Evolutionary conservation across 2,113 vertebrate genomes (phyloP), one percentile per base, ranked within the genome.

Genomic region (Pseudonaja textilis): DNA sequence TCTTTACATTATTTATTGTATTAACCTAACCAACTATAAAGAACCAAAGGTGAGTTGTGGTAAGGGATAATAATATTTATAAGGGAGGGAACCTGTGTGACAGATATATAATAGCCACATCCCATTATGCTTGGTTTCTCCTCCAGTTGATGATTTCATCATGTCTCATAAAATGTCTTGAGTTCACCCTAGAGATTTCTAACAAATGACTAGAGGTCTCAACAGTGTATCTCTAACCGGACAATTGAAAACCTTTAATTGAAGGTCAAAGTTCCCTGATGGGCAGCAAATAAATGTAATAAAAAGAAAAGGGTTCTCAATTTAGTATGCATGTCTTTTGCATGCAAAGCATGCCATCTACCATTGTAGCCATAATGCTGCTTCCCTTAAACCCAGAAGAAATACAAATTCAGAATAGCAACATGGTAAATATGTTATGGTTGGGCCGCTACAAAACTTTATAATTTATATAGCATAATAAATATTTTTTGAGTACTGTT

Each of bases 401-500:
- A 20, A 52, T 34, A 59, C 29, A 74, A 23, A 47, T 26, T 61
- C 56, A 89, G 23, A 45, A 25, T 42, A 3, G 18, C 12, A 88
- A 61, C 25, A 45, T n/a, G 18, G 47, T n/a, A 50, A 90, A 39
- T 23, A 74, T 7, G 12, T 39, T 26, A 9, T 23, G 29, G 47
- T 42, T 74, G 29, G 61, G 26, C 47, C 1, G 2, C 57, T 29
- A 18, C 74, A 81, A 81, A 81, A 81, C 74, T 81, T 81, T 22
- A 81, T 81, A 39, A 81, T 9, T 8, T 8, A 39, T 91, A 94
- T 59, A 57, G 0, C 22, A 89, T 23, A 22, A 89, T 25, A 89
- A 56, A 18, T 89, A 57, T 42, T 93, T 93, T 96, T 96, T 22
- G 94, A 94, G 94, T 95, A 96, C 92, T 95, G 94, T 94, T 92